phyloP scores from a whole-genome alignment of 37 sponge, comb jelly and placozoan genomes.

The Geodia barretti region DNA sequence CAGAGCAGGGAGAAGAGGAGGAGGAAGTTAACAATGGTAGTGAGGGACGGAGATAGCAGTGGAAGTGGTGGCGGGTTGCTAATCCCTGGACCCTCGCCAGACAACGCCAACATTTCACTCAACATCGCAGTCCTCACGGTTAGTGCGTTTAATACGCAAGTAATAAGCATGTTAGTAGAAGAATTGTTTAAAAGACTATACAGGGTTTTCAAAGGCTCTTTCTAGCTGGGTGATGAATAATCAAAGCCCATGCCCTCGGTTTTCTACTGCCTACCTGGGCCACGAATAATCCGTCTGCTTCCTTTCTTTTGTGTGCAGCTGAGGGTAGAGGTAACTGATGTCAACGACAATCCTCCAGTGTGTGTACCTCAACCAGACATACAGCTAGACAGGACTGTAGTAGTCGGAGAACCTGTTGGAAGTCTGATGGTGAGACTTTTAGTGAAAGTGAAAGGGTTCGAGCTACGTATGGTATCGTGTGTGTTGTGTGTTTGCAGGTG shows the following conservation, averaged over 20 bases:
- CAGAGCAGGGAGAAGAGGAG: not conserved
- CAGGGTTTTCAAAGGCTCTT: too few relatives aligned
- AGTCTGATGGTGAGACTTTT: not conserved
- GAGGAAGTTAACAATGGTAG: not conserved
- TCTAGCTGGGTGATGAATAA: too few relatives aligned
- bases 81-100: not conserved
- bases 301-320: too few relatives aligned
- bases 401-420: not conserved
- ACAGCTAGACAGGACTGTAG: constrained; percentile 15
- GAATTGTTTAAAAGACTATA: too few relatives aligned
- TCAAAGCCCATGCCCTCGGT: not conserved
- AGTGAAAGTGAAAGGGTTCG: too few relatives aligned
- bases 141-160: too few relatives aligned
- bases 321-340: constrained; percentile 46
- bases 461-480: too few relatives aligned
- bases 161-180: too few relatives aligned
- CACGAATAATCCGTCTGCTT: too few relatives aligned
- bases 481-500: too few relatives aligned
- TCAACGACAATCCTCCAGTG: constrained; percentile 71
- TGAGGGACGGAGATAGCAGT: not conserved
- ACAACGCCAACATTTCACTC: not conserved
- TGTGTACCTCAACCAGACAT: constrained; percentile 21
- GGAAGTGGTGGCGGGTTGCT: constrained; percentile 7
- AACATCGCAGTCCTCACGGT: not conserved
- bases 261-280: not conserved